A percentile compares a stretch with the other conserved stretches of the same genome.
Conservation (phyloP, 2,797 vertebrate genomes). For the Lutjanus campechanus region DNA sequence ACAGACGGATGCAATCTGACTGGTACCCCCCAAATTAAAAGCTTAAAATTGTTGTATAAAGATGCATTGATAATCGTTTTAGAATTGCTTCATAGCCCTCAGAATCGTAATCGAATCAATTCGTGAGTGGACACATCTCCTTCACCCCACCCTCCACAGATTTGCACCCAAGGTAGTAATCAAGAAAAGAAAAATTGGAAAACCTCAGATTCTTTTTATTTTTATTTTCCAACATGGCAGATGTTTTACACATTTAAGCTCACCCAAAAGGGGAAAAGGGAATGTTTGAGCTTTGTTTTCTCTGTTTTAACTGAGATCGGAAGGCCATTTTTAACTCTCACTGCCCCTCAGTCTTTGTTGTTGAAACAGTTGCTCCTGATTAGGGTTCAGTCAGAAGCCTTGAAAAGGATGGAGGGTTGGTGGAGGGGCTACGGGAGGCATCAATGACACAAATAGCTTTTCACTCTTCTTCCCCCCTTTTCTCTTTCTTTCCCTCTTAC, state of each 20-base stretch:
- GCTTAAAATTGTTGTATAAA: too few relatives aligned
- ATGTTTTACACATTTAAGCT: constrained; percentile 44
- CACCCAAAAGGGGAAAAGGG: constrained; percentile 33
- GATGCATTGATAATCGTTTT: too few relatives aligned
- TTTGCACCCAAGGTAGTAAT: not conserved
- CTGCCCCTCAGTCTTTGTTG: constrained; percentile 74
- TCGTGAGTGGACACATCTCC: too few relatives aligned
- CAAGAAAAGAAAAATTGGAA: not conserved
- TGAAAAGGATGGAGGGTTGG: constrained; percentile 74
- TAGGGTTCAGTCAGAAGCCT: constrained; percentile 79
- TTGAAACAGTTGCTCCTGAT: constrained; percentile 89
- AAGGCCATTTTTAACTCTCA: constrained; percentile 70
- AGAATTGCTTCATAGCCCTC: too few relatives aligned
- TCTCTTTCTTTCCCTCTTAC: constrained; percentile 80
- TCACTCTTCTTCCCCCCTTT: constrained; percentile 72
- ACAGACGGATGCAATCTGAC: too few relatives aligned
- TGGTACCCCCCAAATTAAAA: too few relatives aligned
- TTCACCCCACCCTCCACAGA: too few relatives aligned
- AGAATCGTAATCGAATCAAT: too few relatives aligned
- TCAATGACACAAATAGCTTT: constrained; percentile 87
- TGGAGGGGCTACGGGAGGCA: constrained; percentile 76
- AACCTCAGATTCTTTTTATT: not conserved
- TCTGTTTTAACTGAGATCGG: constrained; percentile 51
- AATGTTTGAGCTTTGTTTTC: constrained; percentile 57
- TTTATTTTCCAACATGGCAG: constrained; percentile 22